Evolutionary conservation across 2,888 invertebrate genomes (phyloP).

Genomic region (Thalpophila matura): DNA sequence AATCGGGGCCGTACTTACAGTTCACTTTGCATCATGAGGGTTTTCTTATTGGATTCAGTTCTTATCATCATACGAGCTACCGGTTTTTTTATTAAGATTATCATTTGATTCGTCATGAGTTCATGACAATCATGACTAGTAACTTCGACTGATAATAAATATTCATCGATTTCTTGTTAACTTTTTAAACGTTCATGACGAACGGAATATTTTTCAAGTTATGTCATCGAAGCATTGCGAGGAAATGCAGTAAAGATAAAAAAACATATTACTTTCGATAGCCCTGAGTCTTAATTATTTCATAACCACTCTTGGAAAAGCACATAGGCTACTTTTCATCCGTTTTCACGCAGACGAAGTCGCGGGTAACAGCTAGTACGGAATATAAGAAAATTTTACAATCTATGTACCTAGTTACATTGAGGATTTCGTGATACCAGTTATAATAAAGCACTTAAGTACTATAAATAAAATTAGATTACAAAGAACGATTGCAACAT

Average conservation of each 20-base stretch:
- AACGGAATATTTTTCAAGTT: slow-evolving; percentile 23
- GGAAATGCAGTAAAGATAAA: slow-evolving; percentile 25
- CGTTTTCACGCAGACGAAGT: no score
- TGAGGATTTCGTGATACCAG: slow-evolving; percentile 1
- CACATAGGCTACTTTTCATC: no score
- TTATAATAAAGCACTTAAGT: not conserved
- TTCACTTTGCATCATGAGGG: not conserved
- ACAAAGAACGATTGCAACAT: slow-evolving; percentile 1
- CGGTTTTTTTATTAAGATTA: no score
- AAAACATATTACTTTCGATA: not conserved
- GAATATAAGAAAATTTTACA: no score
- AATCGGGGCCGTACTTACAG: no score
- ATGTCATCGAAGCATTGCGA: slow-evolving; percentile 6
- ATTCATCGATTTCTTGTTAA: slow-evolving; percentile 21
- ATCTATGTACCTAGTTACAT: no score
- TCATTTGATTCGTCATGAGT: slow-evolving; percentile 12
- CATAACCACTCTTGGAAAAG: no score
- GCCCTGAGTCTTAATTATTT: not conserved
- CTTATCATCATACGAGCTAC: no score
- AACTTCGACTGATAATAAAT: not conserved
- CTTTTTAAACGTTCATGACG: slow-evolving; percentile 14
- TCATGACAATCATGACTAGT: not conserved
- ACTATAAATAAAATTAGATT: not conserved
- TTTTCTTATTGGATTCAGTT: not conserved
- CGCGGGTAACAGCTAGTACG: no score